A percentile compares a stretch with the other conserved stretches of the same genome.
These are phyloP conservation scores for Crypturellus undulatus DNA, from an alignment of 2,113 vertebrate species.

Conservation along the genomic window DNA sequence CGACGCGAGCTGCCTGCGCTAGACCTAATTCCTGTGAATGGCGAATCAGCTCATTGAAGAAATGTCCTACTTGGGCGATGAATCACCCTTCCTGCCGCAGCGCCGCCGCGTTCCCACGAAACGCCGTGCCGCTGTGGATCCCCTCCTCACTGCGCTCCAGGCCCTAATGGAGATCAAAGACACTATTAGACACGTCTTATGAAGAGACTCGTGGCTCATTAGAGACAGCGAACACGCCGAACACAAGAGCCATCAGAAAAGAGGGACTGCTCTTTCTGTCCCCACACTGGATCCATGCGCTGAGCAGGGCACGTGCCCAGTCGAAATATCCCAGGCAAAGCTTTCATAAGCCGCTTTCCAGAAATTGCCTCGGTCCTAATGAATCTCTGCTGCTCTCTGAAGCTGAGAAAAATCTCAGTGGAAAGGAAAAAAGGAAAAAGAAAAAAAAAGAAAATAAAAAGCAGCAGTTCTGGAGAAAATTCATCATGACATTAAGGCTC, in stretches of 20 bases:
- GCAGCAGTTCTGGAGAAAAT: neutral
- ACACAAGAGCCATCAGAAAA: slow-evolving; percentile 43
- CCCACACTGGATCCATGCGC: no score
- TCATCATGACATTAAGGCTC: neutral
- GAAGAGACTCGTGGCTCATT: slow-evolving; percentile 72
- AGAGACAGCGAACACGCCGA: slow-evolving; percentile 64
- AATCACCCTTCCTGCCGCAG: slow-evolving; percentile 36
- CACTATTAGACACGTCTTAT: slow-evolving; percentile 69
- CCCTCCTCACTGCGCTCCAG: slow-evolving; percentile 23
- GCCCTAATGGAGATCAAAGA: slow-evolving; percentile 74
- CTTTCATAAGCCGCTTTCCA: slow-evolving; percentile 56
- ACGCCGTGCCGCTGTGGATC: slow-evolving; percentile 56
- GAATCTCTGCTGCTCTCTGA: slow-evolving; percentile 51
- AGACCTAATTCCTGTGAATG: slow-evolving; percentile 56
- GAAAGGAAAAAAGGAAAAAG: neutral
- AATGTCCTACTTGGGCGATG: slow-evolving; percentile 26
- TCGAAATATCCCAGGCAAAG: slow-evolving; percentile 65
- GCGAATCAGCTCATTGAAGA: slow-evolving; percentile 9
- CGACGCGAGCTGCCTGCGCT: neutral
- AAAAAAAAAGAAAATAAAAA: neutral
- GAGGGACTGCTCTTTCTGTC: slow-evolving; percentile 30
- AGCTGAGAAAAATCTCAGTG: slow-evolving; percentile 24
- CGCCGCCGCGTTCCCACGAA: slow-evolving; percentile 20
- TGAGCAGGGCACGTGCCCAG: neutral
- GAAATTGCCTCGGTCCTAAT: slow-evolving; percentile 35